Evolutionary conservation across 2,797 vertebrate species (phyloP).

Genomic region (Amazona finschi): DNA sequence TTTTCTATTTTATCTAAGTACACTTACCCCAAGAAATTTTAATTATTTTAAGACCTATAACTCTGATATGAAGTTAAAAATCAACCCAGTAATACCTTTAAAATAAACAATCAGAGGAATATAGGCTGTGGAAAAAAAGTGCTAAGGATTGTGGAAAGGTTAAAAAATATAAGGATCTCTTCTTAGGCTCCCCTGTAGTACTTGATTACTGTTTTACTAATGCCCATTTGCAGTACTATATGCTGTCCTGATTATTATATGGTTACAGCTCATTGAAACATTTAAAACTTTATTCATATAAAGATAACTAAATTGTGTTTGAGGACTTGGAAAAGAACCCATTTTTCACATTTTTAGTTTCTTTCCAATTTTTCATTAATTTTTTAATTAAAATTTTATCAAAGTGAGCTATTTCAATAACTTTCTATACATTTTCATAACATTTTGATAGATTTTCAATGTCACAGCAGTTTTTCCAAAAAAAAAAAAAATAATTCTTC

Average conservation of each 20-base stretch:
- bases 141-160: not conserved
- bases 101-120: not conserved
- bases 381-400: not conserved
- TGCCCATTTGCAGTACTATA: not conserved
- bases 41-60: not conserved
- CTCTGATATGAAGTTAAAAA: not conserved
- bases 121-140: not conserved
- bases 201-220: not conserved
- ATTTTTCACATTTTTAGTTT: not conserved
- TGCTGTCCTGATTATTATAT: not conserved
- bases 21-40: not conserved
- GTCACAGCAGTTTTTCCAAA: not conserved
- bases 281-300: not conserved
- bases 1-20: not conserved
- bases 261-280: not conserved
- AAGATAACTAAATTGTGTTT: not conserved
- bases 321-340: not conserved
- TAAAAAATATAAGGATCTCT: not conserved
- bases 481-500: not conserved
- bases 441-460: slow-evolving; percentile 6
- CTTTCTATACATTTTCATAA: slow-evolving; percentile 21
- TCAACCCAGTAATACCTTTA: not conserved
- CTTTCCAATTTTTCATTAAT: not conserved
- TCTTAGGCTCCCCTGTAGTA: not conserved
- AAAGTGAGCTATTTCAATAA: not conserved